Evolutionary conservation across 2,888 invertebrate genomes (phyloP), one percentile per base, ranked within the genome.

Genomic region (Adela reaumurella): DNA sequence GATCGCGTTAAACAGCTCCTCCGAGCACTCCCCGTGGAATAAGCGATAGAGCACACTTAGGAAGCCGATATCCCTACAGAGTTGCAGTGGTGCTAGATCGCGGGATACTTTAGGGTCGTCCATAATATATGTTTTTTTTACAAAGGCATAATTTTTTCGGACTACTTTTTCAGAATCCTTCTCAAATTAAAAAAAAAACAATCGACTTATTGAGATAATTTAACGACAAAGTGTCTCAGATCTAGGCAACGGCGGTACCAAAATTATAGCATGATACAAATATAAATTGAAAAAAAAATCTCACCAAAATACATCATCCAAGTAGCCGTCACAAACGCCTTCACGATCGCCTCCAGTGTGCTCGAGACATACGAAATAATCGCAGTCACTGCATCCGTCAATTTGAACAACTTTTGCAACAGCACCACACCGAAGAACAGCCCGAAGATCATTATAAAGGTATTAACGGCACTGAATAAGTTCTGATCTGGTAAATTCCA

Each of bases 401-500:
- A 59, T 50, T 64, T 62, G 11, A 81, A 57, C 11, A 76, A 56
- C 57, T 71, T 82, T 52, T 83, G 79, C 2, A 87, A 59, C n/a
- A 86, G 20, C 54, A 73, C 74, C 0, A 86, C 74, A 4, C 85
- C 85, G 11, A 83, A 41, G 50, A 85, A 63, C 1, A 83, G 77
- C 0, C 87, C 88, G 11, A 80, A 29, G 52, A 85, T 81, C 1
- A 76, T 66, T 28, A 84, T 63, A 0, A 82, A 54, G 2, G 82
- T 80, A 46, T 65, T 70, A 0, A 73, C 60, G 1, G 83, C 83
- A 16, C 78, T 76, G 60, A 74, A 89, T 28, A 73, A 65, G 0
- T 86, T 87, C 56, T 77, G 88, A 20, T 84, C 74, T 47, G 78
- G 67, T 29, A 88, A 68, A 16, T 82, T 74, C 90, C 89, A 90